Evolutionary conservation across 2,888 invertebrate species (phyloP).

Genomic region (Drosophila meridiana): DNA sequence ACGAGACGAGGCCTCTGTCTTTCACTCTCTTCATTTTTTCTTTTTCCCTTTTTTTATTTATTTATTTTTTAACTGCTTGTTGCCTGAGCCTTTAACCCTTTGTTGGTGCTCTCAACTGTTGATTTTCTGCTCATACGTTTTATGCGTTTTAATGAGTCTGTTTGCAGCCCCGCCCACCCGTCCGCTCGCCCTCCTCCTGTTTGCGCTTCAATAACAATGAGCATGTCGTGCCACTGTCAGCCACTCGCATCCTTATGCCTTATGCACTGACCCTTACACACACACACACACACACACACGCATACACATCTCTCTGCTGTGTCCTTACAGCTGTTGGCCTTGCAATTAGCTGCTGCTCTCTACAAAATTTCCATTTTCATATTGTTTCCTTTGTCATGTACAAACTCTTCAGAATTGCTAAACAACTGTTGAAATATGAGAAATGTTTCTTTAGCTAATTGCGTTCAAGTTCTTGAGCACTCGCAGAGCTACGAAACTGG

Average conservation of each 20-base stretch:
- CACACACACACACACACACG: conserved; percentile 20
- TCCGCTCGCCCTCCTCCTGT: conserved; percentile 21
- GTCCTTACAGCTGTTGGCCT: conserved; percentile 71
- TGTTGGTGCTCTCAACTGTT: conserved; percentile 45
- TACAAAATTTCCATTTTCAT: conserved; percentile 39
- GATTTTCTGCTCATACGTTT: conserved; percentile 68
- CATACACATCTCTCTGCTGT: not conserved
- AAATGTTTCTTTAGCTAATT: conserved; percentile 62
- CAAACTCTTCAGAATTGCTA: conserved; percentile 44
- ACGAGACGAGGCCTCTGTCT: conserved; percentile 30
- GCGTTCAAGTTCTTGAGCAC: conserved; percentile 35
- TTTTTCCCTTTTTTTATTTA: conserved; percentile 8
- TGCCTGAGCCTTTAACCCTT: conserved; percentile 1
- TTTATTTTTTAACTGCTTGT: conserved; percentile 21
- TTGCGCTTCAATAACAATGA: conserved; percentile 68
- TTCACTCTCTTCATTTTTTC: not conserved
- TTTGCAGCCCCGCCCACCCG: not conserved
- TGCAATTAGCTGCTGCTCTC: conserved; percentile 73
- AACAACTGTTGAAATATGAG: conserved; percentile 45
- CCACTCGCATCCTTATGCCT: conserved; percentile 21
- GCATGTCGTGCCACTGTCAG: conserved; percentile 40
- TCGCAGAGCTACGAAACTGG: not conserved
- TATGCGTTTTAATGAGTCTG: conserved; percentile 74
- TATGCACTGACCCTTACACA: conserved; percentile 50
- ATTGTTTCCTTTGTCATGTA: conserved; percentile 32